Evolutionary conservation across 2,888 invertebrate species (phyloP).

Genomic region (Teleiodes luculella): DNA sequence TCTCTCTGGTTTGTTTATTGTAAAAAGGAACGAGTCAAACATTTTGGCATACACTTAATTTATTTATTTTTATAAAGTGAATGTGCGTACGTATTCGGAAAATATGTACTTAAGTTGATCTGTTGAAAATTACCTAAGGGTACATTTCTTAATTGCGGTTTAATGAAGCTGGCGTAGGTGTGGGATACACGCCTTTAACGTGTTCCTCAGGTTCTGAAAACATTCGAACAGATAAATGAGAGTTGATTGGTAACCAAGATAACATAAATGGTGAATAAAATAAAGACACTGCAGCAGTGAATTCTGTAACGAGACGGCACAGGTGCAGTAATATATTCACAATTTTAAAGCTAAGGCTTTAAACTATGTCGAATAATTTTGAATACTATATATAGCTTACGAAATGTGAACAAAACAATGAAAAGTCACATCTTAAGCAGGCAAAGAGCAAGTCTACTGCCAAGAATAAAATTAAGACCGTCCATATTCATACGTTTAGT

Average conservation of each 20-base stretch:
- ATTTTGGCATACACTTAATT: too few relatives aligned
- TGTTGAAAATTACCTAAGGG: not conserved
- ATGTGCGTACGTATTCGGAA: too few relatives aligned
- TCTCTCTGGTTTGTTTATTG: too few relatives aligned
- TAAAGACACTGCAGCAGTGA: slow-evolving; percentile 1
- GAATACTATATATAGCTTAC: not conserved
- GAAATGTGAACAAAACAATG: slow-evolving; percentile 11
- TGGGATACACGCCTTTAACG: not conserved
- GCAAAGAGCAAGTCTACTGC: not conserved
- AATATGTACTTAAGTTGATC: too few relatives aligned
- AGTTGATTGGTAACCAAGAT: slow-evolving; percentile 1
- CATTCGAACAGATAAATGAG: slow-evolving; percentile 10
- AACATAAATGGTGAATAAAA: slow-evolving; percentile 4
- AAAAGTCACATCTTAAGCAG: slow-evolving; percentile 2
- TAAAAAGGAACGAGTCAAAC: too few relatives aligned
- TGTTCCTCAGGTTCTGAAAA: not conserved
- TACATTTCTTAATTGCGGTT: not conserved
- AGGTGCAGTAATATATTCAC: slow-evolving; percentile 6
- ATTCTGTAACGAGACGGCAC: not conserved
- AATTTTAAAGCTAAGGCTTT: not conserved
- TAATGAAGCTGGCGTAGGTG: slow-evolving; percentile 4
- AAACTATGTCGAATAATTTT: not conserved
- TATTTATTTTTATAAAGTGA: too few relatives aligned
- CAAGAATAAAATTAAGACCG: slow-evolving; percentile 17
- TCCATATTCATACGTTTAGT: not conserved